Evolutionary conservation across 2,797 vertebrate species (phyloP), one percentile per base, ranked within the genome.

Genomic region (Mus spretus): DNA sequence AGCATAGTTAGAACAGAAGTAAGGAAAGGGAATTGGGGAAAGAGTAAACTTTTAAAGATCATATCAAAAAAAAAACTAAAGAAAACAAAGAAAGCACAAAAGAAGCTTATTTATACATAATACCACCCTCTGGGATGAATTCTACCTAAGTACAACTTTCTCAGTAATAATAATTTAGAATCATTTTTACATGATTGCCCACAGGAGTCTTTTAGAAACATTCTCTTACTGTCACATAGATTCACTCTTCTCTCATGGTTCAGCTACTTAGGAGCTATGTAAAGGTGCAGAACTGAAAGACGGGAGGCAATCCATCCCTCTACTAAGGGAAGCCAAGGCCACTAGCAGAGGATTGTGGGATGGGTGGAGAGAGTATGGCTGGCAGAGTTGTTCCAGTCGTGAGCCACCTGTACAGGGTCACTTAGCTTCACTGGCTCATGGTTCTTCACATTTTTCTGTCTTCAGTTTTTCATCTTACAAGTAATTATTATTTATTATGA

Each of bases 41-140:
- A 96, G 17, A 93, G 28, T 79, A 95, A 80, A 75, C 63, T 89
- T 90, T 20, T 6, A 81, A 95, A 93, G 26, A 22, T 31, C 70
- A 83, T 17, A 40, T 2, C 44, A 20, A 79, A 28, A 87, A n/a
- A 87, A 40, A 79, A 91, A 70, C 4, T n/a, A 81, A 92, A 37
- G 81, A 91, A 75, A 90, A 67, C 14, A 67, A 91, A 91, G 15
- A 11, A 96, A 94, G 86, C 59, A 59, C 1, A 65, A 74, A 22
- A 81, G 20, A 34, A 88, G 77, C 74, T 84, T 22, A 34, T 88
- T 89, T 55, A 74, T 70, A 83, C 20, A 11, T 34, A 22, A 44
- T 1, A 72, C 5, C 31, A 55, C 47, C 61, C 22, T 93, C 26
- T 57, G 31, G 47, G 13, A 75, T 77, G 24, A 90, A 14, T 88